Conservation (phyloP, 1,140 invertebrate genomes). For the Schlechtendalia chinensis region DNA sequence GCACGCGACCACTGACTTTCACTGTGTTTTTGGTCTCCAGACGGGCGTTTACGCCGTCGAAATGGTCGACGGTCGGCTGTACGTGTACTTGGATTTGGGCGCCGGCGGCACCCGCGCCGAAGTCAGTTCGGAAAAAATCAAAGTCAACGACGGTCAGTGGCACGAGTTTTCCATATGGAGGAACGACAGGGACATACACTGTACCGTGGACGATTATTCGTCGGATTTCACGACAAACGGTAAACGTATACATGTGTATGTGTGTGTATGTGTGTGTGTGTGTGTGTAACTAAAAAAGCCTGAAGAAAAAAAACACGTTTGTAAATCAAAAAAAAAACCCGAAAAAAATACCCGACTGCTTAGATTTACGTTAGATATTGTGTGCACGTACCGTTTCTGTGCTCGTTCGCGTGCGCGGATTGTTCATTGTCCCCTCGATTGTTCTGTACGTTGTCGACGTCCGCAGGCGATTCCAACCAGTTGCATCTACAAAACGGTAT, state of each 20-base stretch:
- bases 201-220: slow-evolving; percentile 40
- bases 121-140: slow-evolving; percentile 66
- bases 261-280: too few species aligned
- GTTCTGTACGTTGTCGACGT: not conserved
- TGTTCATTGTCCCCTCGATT: too few species aligned
- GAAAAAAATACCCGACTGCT: too few species aligned
- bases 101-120: slow-evolving; percentile 84
- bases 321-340: too few species aligned
- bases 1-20: not conserved
- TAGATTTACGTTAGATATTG: too few species aligned
- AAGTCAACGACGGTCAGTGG: slow-evolving; percentile 88
- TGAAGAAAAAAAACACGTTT: too few species aligned
- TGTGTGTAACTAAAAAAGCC: too few species aligned
- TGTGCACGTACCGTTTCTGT: too few species aligned
- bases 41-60: slow-evolving; percentile 91
- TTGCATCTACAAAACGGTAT: slow-evolving; percentile 85
- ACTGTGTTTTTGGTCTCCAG: slow-evolving; percentile 58
- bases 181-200: slow-evolving; percentile 42
- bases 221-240: slow-evolving; percentile 29
- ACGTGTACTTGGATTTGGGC: slow-evolving; percentile 86
- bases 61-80: slow-evolving; percentile 87
- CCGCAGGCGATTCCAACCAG: slow-evolving; percentile 75
- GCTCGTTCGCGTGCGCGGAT: too few species aligned
- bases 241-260: too few species aligned
- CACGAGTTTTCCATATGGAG: slow-evolving; percentile 82